Evolutionary conservation across 2,888 invertebrate species (phyloP).

Genomic region (Perithous albicinctus): DNA sequence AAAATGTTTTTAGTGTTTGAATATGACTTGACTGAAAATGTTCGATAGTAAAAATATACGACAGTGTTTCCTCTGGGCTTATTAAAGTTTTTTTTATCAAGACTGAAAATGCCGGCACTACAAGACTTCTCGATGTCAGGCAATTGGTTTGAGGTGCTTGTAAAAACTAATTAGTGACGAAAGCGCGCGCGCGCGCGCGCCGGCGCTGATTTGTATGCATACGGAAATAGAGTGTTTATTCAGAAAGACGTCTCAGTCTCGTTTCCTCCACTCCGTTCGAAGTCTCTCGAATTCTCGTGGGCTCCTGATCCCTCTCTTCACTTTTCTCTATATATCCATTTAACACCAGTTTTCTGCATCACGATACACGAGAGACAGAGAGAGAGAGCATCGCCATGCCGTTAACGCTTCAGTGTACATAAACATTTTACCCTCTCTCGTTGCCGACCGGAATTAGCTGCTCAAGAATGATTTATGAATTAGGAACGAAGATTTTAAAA

Average conservation of each 20-base stretch:
- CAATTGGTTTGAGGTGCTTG: conserved; percentile 60
- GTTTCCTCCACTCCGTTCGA: conserved; percentile 32
- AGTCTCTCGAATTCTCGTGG: conserved; percentile 22
- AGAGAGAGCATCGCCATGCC: conserved; percentile 44
- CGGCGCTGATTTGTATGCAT: conserved; percentile 56
- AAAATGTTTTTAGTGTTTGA: too few species aligned
- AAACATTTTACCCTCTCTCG: conserved; percentile 67
- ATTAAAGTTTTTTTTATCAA: conserved; percentile 9
- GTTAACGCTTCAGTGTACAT: conserved; percentile 56
- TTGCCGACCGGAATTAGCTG: conserved; percentile 63
- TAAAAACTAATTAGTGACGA: conserved; percentile 76
- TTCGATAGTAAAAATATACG: too few species aligned
- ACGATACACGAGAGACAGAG: too few species aligned
- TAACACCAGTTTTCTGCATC: conserved; percentile 33
- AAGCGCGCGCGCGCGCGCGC: conserved; percentile 33
- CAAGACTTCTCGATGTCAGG: background rate
- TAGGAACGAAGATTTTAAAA: conserved; percentile 49
- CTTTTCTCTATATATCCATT: conserved; percentile 14
- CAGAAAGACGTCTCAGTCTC: conserved; percentile 60
- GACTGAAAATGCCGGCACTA: background rate
- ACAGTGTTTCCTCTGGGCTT: background rate
- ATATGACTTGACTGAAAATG: too few species aligned
- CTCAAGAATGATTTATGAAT: conserved; percentile 69
- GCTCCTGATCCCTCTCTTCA: conserved; percentile 5
- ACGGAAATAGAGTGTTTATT: conserved; percentile 71